These are phyloP conservation scores for Luidia sarsii DNA, from an alignment of 53 echinoderm and acorn worm genomes.

Conservation along the genomic window DNA sequence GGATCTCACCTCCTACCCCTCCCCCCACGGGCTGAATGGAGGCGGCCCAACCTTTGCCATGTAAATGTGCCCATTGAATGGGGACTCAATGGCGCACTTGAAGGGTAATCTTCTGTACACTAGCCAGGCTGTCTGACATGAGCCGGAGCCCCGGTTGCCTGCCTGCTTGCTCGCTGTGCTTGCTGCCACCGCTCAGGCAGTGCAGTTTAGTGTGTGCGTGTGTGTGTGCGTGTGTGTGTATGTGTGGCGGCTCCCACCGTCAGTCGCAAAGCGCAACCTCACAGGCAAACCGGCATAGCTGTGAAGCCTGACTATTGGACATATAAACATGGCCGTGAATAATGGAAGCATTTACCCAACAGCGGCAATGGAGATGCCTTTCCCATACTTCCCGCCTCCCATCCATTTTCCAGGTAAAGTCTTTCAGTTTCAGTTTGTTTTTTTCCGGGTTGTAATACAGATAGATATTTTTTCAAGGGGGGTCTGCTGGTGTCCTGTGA, in stretches of 20 bases:
- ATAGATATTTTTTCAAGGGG: neutral
- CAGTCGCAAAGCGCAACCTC: slow-evolving; percentile 26
- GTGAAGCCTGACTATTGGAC: slow-evolving; percentile 50
- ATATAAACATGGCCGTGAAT: slow-evolving; percentile 93
- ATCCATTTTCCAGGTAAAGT: slow-evolving; percentile 84
- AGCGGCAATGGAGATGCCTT: slow-evolving; percentile 82
- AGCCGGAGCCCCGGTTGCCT: neutral
- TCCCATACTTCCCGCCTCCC: slow-evolving; percentile 82
- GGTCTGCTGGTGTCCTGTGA: neutral
- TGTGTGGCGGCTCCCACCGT: slow-evolving; percentile 12
- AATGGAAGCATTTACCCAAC: slow-evolving; percentile 89
- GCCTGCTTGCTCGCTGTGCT: too few relatives aligned
- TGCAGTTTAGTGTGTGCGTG: too few relatives aligned
- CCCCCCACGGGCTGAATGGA: slow-evolving; percentile 57
- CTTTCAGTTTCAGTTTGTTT: slow-evolving; percentile 6
- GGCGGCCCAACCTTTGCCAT: slow-evolving; percentile 67
- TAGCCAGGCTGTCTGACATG: slow-evolving; percentile 51
- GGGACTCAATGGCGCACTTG: slow-evolving; percentile 66
- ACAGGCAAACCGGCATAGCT: slow-evolving; percentile 27
- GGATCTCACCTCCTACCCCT: slow-evolving; percentile 26
- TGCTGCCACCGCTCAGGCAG: slow-evolving; percentile 17
- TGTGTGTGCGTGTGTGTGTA: slow-evolving; percentile 39
- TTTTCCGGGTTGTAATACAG: neutral
- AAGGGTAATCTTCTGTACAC: slow-evolving; percentile 71
- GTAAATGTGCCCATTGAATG: slow-evolving; percentile 62